Base-by-base conservation (phyloP, 1,140 invertebrate species). In the Thereuonema tuberculata region DNA sequence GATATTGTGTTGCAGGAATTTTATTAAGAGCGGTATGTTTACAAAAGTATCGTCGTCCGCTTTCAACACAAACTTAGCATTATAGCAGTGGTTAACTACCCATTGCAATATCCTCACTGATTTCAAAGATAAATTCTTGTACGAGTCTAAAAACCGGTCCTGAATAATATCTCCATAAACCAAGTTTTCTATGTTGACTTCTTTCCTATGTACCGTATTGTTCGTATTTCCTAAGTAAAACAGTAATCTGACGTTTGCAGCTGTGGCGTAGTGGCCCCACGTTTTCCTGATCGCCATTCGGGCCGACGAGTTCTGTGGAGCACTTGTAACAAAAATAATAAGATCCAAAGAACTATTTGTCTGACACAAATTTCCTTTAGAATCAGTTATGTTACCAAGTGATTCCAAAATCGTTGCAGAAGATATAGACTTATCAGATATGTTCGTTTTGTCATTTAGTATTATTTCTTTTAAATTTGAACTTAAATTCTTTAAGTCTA, bases 1-100 rank as follows among this genome's bases (percentile, higher is more conserved):
- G n/a, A n/a, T n/a, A n/a, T n/a, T n/a, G n/a, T n/a, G n/a, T 21
- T 60, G 26, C 49, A 68, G 50, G 55, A 63, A 27, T 69, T 70
- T 70, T 25, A 80, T 65, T 29, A 87, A 70, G 61, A 79, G 79
- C 56, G 82, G 82, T 12, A 90, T 67, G 73, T 92, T 84, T 21
- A 90, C 77, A 31, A 89, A 82, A 58, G 86, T 86, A 69, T 93
- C 90, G 72, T 93, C 89, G 70, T 95, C 90, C 70, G 89, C 82
- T 79, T 94, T 94, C 5, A 93, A 76, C 17, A 93, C 77, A 66
- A 81, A 86, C 61, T 81, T 74, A 1, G 80, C 77, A 24, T 78
- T 72, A 3, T 67, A 64, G 70, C 89, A 94, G 63, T 79, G 74
- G 17, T 72, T 72, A 1, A 76, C 69, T 0, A 81, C 82, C 89